These are phyloP conservation scores for Myzus persicae DNA, from an alignment of 1,140 invertebrate genomes.

Conservation along the genomic window DNA sequence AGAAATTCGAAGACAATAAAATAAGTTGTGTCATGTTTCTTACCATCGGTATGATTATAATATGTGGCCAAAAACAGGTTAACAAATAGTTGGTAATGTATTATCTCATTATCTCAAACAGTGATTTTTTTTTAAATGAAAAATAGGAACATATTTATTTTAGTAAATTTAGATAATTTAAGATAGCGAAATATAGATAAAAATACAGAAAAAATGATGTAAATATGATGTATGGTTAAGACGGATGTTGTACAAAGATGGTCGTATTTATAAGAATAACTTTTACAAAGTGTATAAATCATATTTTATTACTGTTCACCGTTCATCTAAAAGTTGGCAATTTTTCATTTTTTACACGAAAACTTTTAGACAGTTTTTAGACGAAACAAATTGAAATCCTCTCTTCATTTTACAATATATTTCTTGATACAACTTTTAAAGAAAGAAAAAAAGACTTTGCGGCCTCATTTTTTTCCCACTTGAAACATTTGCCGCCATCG, in stretches of 20 bases:
- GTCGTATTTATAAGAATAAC: slow-evolving; percentile 37
- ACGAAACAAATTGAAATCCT: slow-evolving; percentile 37
- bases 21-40: background rate
- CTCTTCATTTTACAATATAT: slow-evolving; percentile 13
- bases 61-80: background rate
- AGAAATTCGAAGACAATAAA: background rate
- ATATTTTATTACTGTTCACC: slow-evolving; percentile 15
- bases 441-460: background rate
- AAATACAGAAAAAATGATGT: background rate
- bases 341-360: slow-evolving; percentile 47
- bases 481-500: background rate
- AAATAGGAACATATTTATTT: background rate
- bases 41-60: background rate
- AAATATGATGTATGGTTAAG: background rate
- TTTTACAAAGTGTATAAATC: slow-evolving; percentile 40
- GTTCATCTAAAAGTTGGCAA: slow-evolving; percentile 21
- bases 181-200: background rate
- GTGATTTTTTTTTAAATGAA: background rate
- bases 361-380: slow-evolving; percentile 41
- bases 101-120: background rate
- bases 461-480: background rate
- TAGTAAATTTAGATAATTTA: background rate
- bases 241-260: background rate
- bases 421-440: background rate
- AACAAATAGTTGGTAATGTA: background rate